These are phyloP conservation scores for Thereuonema tuberculata DNA, from an alignment of 1,140 invertebrate species.

Conservation along the genomic window DNA sequence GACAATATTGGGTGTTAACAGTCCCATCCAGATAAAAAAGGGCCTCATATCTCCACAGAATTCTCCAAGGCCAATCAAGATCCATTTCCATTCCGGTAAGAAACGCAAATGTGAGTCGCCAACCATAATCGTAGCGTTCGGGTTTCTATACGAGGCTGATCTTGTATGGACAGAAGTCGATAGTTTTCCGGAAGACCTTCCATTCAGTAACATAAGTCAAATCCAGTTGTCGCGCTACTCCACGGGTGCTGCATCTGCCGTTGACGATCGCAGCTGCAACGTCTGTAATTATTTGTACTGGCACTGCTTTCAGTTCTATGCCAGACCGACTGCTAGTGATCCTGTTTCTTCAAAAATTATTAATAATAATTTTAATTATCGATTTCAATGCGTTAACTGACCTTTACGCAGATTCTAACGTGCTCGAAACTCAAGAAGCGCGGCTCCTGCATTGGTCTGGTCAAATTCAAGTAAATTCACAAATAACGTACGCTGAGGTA, in stretches of 20 bases:
- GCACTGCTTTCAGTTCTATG: background rate
- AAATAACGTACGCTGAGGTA: no score
- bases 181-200: slow-evolving; percentile 3
- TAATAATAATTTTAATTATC: background rate
- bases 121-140: slow-evolving; percentile 3
- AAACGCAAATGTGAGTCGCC: background rate
- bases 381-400: background rate
- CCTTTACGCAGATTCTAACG: background rate
- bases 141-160: slow-evolving; percentile 3
- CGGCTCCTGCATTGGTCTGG: background rate
- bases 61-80: slow-evolving; percentile 5
- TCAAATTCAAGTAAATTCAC: no score
- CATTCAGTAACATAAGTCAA: background rate
- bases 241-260: no score
- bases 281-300: background rate
- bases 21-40: background rate
- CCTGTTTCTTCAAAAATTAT: background rate
- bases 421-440: background rate
- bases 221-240: background rate
- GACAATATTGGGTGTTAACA: background rate
- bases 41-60: slow-evolving; percentile 7
- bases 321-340: background rate
- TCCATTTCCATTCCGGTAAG: background rate
- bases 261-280: background rate
- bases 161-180: slow-evolving; percentile 10